Evolutionary conservation across 2,888 invertebrate species (phyloP).

Genomic region (Criorhina ranunculi): DNA sequence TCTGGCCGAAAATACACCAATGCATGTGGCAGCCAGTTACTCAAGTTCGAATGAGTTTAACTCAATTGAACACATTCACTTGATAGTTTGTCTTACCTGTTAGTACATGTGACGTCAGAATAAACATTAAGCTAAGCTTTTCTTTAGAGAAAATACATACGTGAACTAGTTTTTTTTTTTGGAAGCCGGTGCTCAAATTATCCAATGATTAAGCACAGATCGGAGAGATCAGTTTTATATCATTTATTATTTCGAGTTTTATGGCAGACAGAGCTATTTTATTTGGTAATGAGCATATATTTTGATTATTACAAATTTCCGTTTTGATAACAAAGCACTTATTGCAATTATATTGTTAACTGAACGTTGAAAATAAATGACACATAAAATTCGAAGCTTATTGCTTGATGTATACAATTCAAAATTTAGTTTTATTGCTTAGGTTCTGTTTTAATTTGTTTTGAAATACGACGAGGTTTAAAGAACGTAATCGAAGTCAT

Average conservation of each 20-base stretch:
- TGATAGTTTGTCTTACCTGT: not conserved
- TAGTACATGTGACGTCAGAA: not conserved
- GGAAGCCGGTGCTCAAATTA: slow-evolving; percentile 29
- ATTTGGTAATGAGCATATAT: slow-evolving; percentile 36
- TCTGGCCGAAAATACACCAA: slow-evolving; percentile 10
- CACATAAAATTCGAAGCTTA: slow-evolving; percentile 7
- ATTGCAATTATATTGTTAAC: slow-evolving; percentile 48
- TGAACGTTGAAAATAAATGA: slow-evolving; percentile 46
- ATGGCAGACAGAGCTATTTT: slow-evolving; percentile 2
- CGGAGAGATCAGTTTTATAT: slow-evolving; percentile 30
- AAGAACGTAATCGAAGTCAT: too few species aligned
- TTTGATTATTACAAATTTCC: slow-evolving; percentile 28
- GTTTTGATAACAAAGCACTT: slow-evolving; percentile 41
- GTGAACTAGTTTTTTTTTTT: slow-evolving; percentile 12
- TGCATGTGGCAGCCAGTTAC: slow-evolving; percentile 4
- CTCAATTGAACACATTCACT: slow-evolving; percentile 25
- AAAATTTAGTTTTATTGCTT: too few species aligned
- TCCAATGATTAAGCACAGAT: slow-evolving; percentile 5
- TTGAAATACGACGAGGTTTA: too few species aligned
- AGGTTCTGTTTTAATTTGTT: too few species aligned
- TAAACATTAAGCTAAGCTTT: not conserved
- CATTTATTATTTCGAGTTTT: slow-evolving; percentile 9
- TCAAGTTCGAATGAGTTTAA: slow-evolving; percentile 33
- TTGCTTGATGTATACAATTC: not conserved
- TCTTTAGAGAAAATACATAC: not conserved